These are phyloP conservation scores for Cosmorhoe ocellata DNA, from an alignment of 2,888 invertebrate species.

Conservation along the genomic window DNA sequence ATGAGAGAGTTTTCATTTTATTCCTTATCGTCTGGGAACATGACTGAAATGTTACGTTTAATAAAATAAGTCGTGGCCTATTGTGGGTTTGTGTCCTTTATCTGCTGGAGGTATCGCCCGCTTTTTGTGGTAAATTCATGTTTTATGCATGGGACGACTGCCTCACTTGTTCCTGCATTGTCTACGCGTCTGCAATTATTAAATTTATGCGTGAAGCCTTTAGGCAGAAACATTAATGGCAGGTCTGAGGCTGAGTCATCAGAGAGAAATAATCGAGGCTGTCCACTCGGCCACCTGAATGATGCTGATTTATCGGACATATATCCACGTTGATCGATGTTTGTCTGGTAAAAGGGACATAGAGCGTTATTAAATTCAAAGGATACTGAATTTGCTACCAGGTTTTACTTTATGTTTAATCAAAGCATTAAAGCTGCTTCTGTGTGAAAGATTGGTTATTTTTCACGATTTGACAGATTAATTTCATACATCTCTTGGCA, in stretches of 20 bases:
- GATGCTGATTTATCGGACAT: conserved; percentile 73
- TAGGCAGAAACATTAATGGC: conserved; percentile 66
- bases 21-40: conserved; percentile 48
- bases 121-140: conserved; percentile 56
- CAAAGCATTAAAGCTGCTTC: no score
- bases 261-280: conserved; percentile 60
- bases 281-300: conserved; percentile 67
- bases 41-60: conserved; percentile 55
- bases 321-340: conserved; percentile 72
- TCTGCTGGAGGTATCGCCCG: conserved; percentile 53
- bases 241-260: conserved; percentile 65
- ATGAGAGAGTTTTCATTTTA: conserved; percentile 43
- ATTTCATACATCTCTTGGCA: no score
- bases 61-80: conserved; percentile 60
- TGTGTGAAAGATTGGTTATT: no score
- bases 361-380: conserved; percentile 9
- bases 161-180: conserved; percentile 74
- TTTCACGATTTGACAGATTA: no score
- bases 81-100: conserved; percentile 49
- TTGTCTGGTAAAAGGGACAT: conserved; percentile 52
- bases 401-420: not conserved
- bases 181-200: conserved; percentile 76
- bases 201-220: conserved; percentile 75
- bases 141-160: conserved; percentile 69
- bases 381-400: conserved; percentile 1